Evolutionary conservation across 1,140 invertebrate species (phyloP).

Genomic region (Ceratina australensis): DNA sequence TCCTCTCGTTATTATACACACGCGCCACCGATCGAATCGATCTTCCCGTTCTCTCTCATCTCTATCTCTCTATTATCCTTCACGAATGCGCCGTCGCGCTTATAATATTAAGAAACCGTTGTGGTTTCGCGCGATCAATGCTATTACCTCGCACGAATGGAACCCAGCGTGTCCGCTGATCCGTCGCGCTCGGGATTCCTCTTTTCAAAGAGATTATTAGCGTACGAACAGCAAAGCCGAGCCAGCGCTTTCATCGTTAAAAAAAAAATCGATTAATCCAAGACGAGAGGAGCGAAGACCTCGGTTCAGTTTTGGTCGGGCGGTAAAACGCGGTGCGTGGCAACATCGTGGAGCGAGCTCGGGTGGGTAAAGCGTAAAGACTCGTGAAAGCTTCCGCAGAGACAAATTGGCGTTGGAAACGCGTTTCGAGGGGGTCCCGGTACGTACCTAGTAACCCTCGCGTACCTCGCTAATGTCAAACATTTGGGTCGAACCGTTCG

Average conservation of each 20-base stretch:
- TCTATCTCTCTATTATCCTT: slow-evolving; percentile 28
- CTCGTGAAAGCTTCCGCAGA: slow-evolving; percentile 78
- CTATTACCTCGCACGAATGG: slow-evolving; percentile 24
- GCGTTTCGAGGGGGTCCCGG: slow-evolving; percentile 68
- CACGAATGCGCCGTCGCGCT: slow-evolving; percentile 22
- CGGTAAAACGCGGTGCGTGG: slow-evolving; percentile 53
- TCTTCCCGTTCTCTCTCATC: background rate
- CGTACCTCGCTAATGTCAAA: slow-evolving; percentile 71
- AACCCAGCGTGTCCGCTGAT: background rate
- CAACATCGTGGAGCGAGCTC: slow-evolving; percentile 54
- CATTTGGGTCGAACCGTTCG: slow-evolving; percentile 74
- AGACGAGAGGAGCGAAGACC: too few relatives aligned
- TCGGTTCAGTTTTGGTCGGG: background rate
- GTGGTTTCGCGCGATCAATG: slow-evolving; percentile 47
- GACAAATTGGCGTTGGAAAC: slow-evolving; percentile 78
- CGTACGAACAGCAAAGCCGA: too few relatives aligned
- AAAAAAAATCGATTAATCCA: too few relatives aligned
- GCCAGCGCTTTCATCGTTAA: too few relatives aligned
- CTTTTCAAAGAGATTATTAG: background rate
- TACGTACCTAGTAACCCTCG: slow-evolving; percentile 34
- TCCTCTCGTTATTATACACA: slow-evolving; percentile 77
- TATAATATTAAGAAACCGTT: slow-evolving; percentile 40
- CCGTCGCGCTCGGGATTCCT: background rate
- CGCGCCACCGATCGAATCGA: slow-evolving; percentile 56
- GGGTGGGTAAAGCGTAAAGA: slow-evolving; percentile 75